Base-by-base conservation (phyloP, 2,888 invertebrate genomes). In the Pseudeuparius sepicola region DNA sequence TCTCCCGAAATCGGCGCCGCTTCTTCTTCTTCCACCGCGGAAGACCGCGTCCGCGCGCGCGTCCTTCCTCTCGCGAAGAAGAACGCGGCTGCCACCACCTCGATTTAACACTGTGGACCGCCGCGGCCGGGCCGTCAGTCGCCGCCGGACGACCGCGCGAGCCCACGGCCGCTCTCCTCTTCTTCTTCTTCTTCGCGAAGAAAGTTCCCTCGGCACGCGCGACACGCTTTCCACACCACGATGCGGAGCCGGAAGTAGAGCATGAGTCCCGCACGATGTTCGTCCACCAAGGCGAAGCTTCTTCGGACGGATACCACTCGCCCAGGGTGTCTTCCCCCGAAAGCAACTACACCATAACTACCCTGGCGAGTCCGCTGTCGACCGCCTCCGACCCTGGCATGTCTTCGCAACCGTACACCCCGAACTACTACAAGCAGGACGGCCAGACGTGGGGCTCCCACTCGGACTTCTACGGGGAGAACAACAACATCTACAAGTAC, bases 41-140 rank as follows among this genome's bases (percentile, higher is more conserved):
- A n/a, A n/a, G n/a, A n/a, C n/a, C n/a, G n/a, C n/a, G n/a, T n/a
- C n/a, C n/a, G n/a, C n/a, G n/a, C n/a, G n/a, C n/a, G n/a, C n/a
- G n/a, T n/a, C n/a, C n/a, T n/a, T n/a, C n/a, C n/a, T n/a, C n/a
- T n/a, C n/a, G n/a, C n/a, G n/a, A n/a, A n/a, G n/a, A n/a, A n/a
- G n/a, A n/a, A 52, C 49, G 36, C 45, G 41, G 44, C 53, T 53
- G 48, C 56, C 52, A 54, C 54, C 54, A 55, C 56, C 54, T 55
- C 54, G 55, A 56, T 57, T 57, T 56, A 58, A 57, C 56, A 53
- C 52, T n/a, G n/a, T n/a, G n/a, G n/a, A n/a, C n/a, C n/a, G n/a
- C n/a, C n/a, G n/a, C n/a, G n/a, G n/a, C n/a, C n/a, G n/a, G n/a
- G n/a, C n/a, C n/a, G n/a, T n/a, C n/a, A n/a, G n/a, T n/a, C n/a